Percentiles rank a stretch among this genome's conserved stretches.
Evolutionary conservation across 2,113 vertebrate species (phyloP).

Genomic region (Paedocypris sp.): DNA sequence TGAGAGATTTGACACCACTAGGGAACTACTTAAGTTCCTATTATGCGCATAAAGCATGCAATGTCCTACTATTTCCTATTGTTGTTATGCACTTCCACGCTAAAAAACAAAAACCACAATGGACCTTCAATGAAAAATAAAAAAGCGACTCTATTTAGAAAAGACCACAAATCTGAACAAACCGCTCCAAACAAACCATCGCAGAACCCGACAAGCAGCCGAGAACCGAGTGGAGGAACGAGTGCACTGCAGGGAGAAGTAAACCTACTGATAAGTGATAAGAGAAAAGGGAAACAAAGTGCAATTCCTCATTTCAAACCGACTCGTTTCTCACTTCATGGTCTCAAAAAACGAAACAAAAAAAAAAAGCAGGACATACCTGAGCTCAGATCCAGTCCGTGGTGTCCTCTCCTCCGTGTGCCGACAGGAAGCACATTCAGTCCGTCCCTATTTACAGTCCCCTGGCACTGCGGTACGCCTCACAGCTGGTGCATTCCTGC

Average conservation of each 20-base stretch:
- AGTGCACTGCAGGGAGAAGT: background rate
- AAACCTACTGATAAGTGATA: background rate
- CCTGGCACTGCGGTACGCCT: slow-evolving; percentile 46
- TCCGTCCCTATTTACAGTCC: slow-evolving; percentile 64
- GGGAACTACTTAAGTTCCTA: no score
- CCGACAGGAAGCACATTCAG: slow-evolving; percentile 54
- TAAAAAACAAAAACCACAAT: no score
- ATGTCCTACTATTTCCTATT: no score
- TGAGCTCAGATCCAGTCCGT: slow-evolving; percentile 18
- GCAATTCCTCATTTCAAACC: slow-evolving; percentile 4
- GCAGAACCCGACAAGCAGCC: background rate
- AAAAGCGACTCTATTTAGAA: no score
- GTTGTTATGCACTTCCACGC: no score
- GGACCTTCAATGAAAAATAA: background rate
- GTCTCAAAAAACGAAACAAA: no score
- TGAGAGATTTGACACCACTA: no score
- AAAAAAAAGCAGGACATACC: slow-evolving; percentile 18
- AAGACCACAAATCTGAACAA: no score
- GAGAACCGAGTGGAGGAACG: background rate
- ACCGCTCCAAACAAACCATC: no score
- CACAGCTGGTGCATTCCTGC: slow-evolving; percentile 46
- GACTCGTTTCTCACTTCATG: background rate
- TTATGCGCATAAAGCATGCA: no score
- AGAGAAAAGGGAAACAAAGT: background rate
- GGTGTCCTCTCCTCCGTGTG: slow-evolving; percentile 33